Evolutionary conservation across 2,888 invertebrate genomes (phyloP).

Genomic region (Periphyllus acericola): DNA sequence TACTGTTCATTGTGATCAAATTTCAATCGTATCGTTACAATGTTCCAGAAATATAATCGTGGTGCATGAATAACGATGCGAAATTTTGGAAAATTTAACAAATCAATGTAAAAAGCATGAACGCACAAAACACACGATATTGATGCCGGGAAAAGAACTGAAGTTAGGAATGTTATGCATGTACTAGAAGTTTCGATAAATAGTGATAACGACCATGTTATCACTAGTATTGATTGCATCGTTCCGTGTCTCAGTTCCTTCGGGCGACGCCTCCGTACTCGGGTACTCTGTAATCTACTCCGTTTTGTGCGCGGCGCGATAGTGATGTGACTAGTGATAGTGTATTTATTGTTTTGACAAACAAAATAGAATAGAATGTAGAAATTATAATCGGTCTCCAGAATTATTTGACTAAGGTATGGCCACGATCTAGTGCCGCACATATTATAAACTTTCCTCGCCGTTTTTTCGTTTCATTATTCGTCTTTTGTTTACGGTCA

Average conservation of each 20-base stretch:
- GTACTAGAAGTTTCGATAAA: neutral
- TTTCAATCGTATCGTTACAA: neutral
- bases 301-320: too few species aligned
- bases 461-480: too few species aligned
- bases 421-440: too few species aligned
- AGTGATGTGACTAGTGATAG: too few species aligned
- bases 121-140: neutral
- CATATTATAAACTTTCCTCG: too few species aligned
- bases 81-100: neutral
- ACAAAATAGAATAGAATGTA: too few species aligned
- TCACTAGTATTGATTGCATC: neutral
- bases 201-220: neutral
- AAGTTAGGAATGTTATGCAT: slow-evolving; percentile 26
- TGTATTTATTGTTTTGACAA: too few species aligned
- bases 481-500: too few species aligned
- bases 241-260: neutral
- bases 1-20: slow-evolving; percentile 20
- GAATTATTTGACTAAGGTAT: too few species aligned
- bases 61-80: neutral
- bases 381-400: too few species aligned
- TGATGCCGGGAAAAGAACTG: neutral
- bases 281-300: too few species aligned
- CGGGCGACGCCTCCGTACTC: neutral
- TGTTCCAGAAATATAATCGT: neutral
- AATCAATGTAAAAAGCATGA: neutral